These are phyloP conservation scores for Molorchus minor DNA, from an alignment of 2,888 invertebrate species.

Conservation along the genomic window DNA sequence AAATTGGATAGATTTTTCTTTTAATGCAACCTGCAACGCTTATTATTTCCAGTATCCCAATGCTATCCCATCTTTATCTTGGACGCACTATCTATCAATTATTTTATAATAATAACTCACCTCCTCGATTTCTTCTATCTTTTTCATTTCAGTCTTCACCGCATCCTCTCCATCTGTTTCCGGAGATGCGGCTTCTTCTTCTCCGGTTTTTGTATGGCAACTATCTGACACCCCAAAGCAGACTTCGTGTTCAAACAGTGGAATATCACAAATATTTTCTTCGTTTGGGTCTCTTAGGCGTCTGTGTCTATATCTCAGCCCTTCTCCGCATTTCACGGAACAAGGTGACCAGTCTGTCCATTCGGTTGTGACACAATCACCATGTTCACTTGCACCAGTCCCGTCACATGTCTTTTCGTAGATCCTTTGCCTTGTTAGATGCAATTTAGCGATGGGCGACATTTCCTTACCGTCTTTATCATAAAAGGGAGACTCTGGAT, in stretches of 20 bases:
- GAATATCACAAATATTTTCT: neutral
- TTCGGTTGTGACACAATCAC: slow-evolving; percentile 35
- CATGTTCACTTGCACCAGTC: neutral
- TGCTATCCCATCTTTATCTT: no score
- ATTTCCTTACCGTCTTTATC: slow-evolving; percentile 78
- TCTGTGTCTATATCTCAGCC: slow-evolving; percentile 58
- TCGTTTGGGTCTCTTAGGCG: neutral
- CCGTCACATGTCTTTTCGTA: slow-evolving; percentile 79
- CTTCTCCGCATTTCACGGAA: slow-evolving; percentile 55
- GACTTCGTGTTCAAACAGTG: neutral
- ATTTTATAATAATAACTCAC: no score
- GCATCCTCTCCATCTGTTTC: no score
- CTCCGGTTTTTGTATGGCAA: no score
- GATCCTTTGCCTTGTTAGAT: slow-evolving; percentile 78
- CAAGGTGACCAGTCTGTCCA: slow-evolving; percentile 62
- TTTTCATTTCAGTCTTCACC: no score
- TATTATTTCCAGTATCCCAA: no score
- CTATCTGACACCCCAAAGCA: neutral
- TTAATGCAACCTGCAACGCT: no score
- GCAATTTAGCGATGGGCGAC: slow-evolving; percentile 86
- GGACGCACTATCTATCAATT: no score
- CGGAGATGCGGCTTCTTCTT: no score
- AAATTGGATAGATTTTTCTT: no score
- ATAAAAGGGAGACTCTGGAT: slow-evolving; percentile 89
- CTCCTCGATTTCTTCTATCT: no score